Evolutionary conservation across 2,888 invertebrate genomes (phyloP).

Genomic region (Ametastegia equiseti): DNA sequence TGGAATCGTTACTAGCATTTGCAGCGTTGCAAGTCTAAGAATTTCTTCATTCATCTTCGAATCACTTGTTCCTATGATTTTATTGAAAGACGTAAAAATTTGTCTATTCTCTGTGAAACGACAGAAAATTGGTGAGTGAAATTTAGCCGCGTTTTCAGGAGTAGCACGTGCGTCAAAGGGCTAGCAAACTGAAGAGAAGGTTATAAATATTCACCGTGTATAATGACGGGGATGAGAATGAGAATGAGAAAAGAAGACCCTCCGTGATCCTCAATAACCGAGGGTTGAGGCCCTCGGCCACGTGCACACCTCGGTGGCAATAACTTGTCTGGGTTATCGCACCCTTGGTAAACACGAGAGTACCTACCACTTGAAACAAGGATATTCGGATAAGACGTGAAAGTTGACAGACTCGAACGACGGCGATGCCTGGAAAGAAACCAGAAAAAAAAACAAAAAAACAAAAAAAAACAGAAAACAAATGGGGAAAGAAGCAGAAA

Average conservation of each 20-base stretch:
- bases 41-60: not conserved
- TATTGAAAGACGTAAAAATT: too few species aligned
- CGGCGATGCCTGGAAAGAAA: not conserved
- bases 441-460: not conserved
- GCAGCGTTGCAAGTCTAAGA: not conserved
- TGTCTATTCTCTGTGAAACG: too few species aligned
- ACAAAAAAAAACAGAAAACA: not conserved
- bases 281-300: slow-evolving; percentile 22
- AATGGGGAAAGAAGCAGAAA: not conserved
- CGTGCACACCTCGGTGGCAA: slow-evolving; percentile 7
- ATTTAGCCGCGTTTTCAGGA: too few species aligned
- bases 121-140: too few species aligned
- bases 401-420: not conserved
- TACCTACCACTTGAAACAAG: slow-evolving; percentile 25
- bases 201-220: not conserved
- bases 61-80: not conserved
- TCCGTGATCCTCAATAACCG: not conserved
- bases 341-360: slow-evolving; percentile 35
- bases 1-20: not conserved
- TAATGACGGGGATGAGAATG: not conserved
- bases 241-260: not conserved
- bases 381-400: not conserved
- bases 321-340: slow-evolving; percentile 20
- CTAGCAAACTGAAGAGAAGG: not conserved
- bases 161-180: too few species aligned